Evolutionary conservation across 2,888 invertebrate species (phyloP), one percentile per base, ranked within the genome.

Genomic region (Margaritifera margaritifera): DNA sequence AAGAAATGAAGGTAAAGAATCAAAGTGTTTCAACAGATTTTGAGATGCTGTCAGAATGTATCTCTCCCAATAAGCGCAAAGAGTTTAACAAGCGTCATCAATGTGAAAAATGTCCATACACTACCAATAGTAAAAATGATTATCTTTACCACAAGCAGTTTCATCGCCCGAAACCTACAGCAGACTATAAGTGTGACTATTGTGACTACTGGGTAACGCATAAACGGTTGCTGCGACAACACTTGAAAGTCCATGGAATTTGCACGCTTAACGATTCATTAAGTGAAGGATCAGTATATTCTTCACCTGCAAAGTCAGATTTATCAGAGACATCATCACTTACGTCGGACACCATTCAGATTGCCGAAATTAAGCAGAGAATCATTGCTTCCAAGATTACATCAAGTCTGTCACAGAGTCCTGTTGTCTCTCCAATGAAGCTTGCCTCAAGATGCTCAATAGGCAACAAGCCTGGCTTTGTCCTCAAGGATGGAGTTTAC

Each of bases 131-230:
- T 87, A 95, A 95, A 88, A 95, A 95, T 42, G 95, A 96, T 89
- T 95, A 93, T 89, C 92, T 94, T 86, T 95, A 96, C 87, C 96
- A 96, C 86, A 95, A 95, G 85, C 95, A 95, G 85, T 94, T 96
- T 87, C 96, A 96, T 86, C 92, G 93, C 55, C 93, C 93, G 0
- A 88, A 88, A 70, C 92, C 93, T 65, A 93, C 93, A 59, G 93
- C 94, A 0, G 93, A 93, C n/a, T 94, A 94, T 89, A 94, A 94
- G 88, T 96, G 96, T 86, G 93, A 92, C 27, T 92, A 93, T 80
- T 96, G 96, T 88, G 94, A 94, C 77, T 96, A 95, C 87, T 95
- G 95, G 84, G 95, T 95, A 15, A 94, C 94, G 67, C 94, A 94
- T 86, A 86, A 88, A 51, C 94, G 95, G 82, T 91, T 95, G 55